Evolutionary conservation across 2,888 invertebrate genomes (phyloP), one percentile per base, ranked within the genome.

Genomic region (Eupelmus urozonus): DNA sequence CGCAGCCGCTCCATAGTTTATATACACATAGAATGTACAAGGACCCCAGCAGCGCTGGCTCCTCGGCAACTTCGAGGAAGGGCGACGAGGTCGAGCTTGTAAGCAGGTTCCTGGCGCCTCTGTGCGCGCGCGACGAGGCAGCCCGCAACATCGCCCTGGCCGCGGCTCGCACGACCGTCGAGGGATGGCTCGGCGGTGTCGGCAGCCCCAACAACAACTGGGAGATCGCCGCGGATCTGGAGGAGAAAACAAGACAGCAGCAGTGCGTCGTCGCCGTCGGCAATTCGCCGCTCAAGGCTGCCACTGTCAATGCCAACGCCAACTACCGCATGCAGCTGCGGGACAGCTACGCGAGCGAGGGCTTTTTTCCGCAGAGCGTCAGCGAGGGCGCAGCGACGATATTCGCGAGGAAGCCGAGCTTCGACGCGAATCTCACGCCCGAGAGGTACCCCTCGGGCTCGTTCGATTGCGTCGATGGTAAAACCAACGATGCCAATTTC

Each of bases 61-160:
- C 70, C 25, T 57, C 70, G 23, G 51, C 59, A 1, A 11, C 66
- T 1, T 86, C 87, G 79, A 84, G 87, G 29, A 87, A 87, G 82
- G 87, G 87, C 81, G 88, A 88, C 82, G 91, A 91, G 84, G 88
- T 91, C 78, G 91, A 91, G 83, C 85, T 91, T 81, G 90, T 91
- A 81, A 91, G 90, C 85, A 88, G 90, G 82, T 91, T 92, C 85
- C 90, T 91, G 85, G 90, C 91, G 85, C 91, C 91, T 78, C 89
- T 92, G 79, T 92, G 92, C 85, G 91, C 91, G 80, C 90, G 91
- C 76, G 91, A 92, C 85, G 91, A 91, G 82, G 87, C 90, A 70
- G 90, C 91, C 40, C 88, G 92, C 78, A 91, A 91, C 82, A 85
- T 91, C 80, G 92, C 92, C 20, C 84, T 92, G 83, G 91, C 91